Evolutionary conservation across 92 coral and sea anemone genomes (phyloP), one percentile per base, ranked within the genome.

Genomic region (Zoanthus solanderi): DNA sequence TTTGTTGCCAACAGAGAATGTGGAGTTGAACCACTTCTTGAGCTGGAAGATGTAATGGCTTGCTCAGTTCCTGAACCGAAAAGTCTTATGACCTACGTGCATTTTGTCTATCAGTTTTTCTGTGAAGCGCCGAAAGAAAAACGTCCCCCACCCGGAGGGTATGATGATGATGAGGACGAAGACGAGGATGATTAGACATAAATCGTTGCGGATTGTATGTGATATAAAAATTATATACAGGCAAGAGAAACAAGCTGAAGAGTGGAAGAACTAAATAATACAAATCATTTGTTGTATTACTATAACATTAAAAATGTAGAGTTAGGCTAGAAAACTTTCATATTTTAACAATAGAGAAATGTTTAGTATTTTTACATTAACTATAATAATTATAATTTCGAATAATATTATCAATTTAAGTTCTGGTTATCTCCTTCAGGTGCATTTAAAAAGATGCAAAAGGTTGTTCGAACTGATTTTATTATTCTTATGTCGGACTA

Each of bases 1-100:
- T 74, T 61, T 37, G 84, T 73, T 44, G 14, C 72, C 60, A 79
- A 68, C 91, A 97, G 99, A 54, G 98, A 94, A 65, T 98, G 95
- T 79, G 99, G 99, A 28, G 84, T 97, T 52, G 94, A 96, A 65
- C 98, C 98, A 12, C 73, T 97, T 18, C 83, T 97, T 76, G 99
- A 97, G 58, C 82, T 97, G 78, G 98, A 97, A 32, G 99, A 97
- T 71, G 92, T 97, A 75, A 76, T 97, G 88, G 60, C 94, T 5
- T 89, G 91, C 31, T 85, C 93, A 3, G 90, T 88, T 28, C 99
- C 99, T 0, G 99, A 97, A 74, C 98, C 99, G 1, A 93, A 92
- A 78, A 97, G 99, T 67, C 85, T 95, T 56, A 95, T 95, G 88
- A 96, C 99, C 16, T 96, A 96, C 72, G 90, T 96, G 65, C 98